Conservation (phyloP, 2,888 invertebrate genomes). For the Drosophila greeni region DNA sequence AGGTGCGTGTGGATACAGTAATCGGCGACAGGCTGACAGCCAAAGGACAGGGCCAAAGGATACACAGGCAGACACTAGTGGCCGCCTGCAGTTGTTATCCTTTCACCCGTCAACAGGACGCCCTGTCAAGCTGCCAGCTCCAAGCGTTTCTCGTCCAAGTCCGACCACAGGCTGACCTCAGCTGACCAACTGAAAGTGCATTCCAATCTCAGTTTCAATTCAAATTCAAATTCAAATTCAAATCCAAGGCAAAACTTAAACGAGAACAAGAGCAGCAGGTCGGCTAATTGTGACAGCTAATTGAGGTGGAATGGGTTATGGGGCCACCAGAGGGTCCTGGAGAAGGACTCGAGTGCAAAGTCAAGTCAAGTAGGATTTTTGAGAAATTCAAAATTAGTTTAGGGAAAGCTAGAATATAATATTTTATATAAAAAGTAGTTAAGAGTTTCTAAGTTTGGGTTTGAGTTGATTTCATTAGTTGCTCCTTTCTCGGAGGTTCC, state of each 20-base stretch:
- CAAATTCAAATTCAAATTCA: conserved; percentile 8
- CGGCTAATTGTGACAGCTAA: conserved; percentile 19
- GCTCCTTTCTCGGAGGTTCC: too few species aligned
- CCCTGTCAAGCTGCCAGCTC: conserved; percentile 5
- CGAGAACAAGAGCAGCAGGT: conserved; percentile 19
- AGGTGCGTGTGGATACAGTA: conserved; percentile 58
- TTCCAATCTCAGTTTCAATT: conserved; percentile 4
- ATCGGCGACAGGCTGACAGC: conserved; percentile 1
- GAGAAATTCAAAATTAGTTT: too few species aligned
- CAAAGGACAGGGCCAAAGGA: not conserved
- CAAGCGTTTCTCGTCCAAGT: not conserved
- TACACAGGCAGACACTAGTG: not conserved
- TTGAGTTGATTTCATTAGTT: too few species aligned
- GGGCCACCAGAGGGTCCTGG: not conserved
- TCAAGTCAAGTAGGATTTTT: too few species aligned
- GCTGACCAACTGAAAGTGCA: conserved; percentile 3
- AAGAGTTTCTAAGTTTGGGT: too few species aligned
- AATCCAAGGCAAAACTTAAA: conserved; percentile 23
- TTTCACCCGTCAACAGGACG: conserved; percentile 17
- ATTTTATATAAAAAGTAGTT: too few species aligned
- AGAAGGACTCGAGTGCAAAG: not conserved
- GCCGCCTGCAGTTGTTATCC: conserved; percentile 25
- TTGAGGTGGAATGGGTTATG: not conserved
- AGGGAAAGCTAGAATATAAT: too few species aligned
- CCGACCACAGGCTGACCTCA: conserved; percentile 1